phyloP scores from a whole-genome alignment of 2,113 vertebrate genomes.

The Pseudopipra pipra region DNA sequence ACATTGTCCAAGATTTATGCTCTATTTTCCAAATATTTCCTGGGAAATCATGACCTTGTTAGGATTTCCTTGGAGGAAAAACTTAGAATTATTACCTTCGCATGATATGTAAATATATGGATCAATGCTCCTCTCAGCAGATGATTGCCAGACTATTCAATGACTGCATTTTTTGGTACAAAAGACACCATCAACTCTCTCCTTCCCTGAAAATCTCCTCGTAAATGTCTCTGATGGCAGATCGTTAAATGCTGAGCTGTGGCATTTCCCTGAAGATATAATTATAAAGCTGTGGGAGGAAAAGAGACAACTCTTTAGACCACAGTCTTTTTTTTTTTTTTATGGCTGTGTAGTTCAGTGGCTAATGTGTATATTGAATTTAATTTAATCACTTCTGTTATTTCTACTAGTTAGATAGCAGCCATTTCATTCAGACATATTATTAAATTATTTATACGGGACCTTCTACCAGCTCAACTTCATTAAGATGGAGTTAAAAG shows the following conservation, averaged over 20 bases:
- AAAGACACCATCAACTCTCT: constrained; percentile 34
- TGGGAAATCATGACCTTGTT: neutral
- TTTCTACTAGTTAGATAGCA: constrained; percentile 53
- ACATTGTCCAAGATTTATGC: neutral
- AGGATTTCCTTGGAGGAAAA: neutral
- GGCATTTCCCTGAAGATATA: constrained; percentile 57
- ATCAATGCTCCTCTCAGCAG: neutral
- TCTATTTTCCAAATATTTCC: neutral
- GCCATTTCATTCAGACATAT: constrained; percentile 50
- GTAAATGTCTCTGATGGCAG: constrained; percentile 57
- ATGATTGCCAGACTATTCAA: neutral
- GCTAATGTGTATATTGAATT: constrained; percentile 57
- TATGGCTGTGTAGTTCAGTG: constrained; percentile 56
- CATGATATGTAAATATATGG: constrained; percentile 7
- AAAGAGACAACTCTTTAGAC: constrained; percentile 53
- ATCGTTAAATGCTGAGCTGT: constrained; percentile 63
- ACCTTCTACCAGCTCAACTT: constrained; percentile 42
- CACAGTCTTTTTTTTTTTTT: constrained; percentile 36
- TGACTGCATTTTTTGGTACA: constrained; percentile 7
- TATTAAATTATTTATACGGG: constrained; percentile 55
- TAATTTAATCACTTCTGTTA: constrained; percentile 64
- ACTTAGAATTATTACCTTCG: neutral
- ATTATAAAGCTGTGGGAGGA: constrained; percentile 53
- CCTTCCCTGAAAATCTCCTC: constrained; percentile 37
- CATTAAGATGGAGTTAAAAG: constrained; percentile 43